A percentile compares a stretch with the other conserved stretches of the same genome.
These are phyloP conservation scores for Watersipora subatra DNA, from an alignment of 1,140 invertebrate genomes.

Conservation along the genomic window DNA sequence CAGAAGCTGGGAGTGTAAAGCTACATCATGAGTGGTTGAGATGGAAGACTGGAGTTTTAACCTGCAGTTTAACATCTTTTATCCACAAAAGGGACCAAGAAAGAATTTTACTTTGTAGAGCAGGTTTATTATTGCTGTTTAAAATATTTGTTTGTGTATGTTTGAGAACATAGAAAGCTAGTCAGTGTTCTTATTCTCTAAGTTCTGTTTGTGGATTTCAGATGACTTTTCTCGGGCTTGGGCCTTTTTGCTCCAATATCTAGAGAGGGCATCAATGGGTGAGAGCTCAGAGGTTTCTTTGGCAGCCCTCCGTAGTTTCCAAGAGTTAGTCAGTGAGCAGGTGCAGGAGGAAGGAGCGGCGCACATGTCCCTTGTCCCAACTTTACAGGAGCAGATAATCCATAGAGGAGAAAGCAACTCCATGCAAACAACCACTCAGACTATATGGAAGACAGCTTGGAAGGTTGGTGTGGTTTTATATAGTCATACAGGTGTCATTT, in stretches of 20 bases:
- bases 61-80: too few relatives aligned
- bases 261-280: slow-evolving; percentile 76
- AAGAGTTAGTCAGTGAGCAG: slow-evolving; percentile 56
- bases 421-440: neutral
- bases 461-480: slow-evolving; percentile 5
- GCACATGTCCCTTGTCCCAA: neutral
- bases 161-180: too few relatives aligned
- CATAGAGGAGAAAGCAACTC: slow-evolving; percentile 42
- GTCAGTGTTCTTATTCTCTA: too few relatives aligned
- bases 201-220: too few relatives aligned
- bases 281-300: slow-evolving; percentile 89
- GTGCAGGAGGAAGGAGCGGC: slow-evolving; percentile 1
- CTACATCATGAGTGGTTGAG: too few relatives aligned
- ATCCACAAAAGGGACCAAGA: too few relatives aligned
- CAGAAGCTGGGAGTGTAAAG: too few relatives aligned
- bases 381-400: neutral
- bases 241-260: slow-evolving; percentile 79
- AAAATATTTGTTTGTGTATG: too few relatives aligned
- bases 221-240: slow-evolving; percentile 78
- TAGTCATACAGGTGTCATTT: slow-evolving; percentile 19
- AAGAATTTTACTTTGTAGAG: too few relatives aligned
- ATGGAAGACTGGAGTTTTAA: too few relatives aligned
- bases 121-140: too few relatives aligned
- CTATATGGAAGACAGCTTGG: neutral
- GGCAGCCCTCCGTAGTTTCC: slow-evolving; percentile 83